Conservation (phyloP, 53 echinoderm and acorn worm genomes). For the Holothuria scabra region DNA sequence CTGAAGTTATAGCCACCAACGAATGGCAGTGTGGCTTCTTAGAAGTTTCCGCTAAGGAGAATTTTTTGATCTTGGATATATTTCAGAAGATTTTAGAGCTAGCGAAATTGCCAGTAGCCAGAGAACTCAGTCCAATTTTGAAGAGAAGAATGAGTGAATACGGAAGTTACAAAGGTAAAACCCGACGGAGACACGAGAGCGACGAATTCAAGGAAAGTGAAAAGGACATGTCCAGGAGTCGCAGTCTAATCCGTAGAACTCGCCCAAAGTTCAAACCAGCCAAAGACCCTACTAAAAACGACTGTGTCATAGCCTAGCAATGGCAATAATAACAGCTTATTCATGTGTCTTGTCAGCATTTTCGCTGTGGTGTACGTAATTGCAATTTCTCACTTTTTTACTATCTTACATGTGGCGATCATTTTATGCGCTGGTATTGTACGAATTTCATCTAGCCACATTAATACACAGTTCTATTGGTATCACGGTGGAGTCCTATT, state of each 20-base stretch:
- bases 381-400: too few species aligned
- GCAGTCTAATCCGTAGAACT: constrained; percentile 92
- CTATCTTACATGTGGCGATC: too few species aligned
- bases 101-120: constrained; percentile 92
- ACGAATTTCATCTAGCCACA: too few species aligned
- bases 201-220: constrained; percentile 80
- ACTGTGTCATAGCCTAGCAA: constrained; percentile 89
- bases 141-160: constrained; percentile 97
- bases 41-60: constrained; percentile 93
- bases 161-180: constrained; percentile 78
- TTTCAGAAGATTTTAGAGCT: constrained; percentile 93
- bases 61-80: constrained; percentile 86
- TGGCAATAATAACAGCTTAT: too few species aligned
- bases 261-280: constrained; percentile 90
- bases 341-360: too few species aligned
- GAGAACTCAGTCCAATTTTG: constrained; percentile 91
- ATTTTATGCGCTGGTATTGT: too few species aligned
- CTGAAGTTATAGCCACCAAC: constrained; percentile 73
- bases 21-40: constrained; percentile 90
- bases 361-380: too few species aligned
- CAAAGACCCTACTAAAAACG: constrained; percentile 86
- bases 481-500: too few species aligned
- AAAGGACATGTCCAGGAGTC: constrained; percentile 93
- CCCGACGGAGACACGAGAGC: constrained; percentile 65
- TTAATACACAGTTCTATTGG: too few species aligned